These are phyloP conservation scores for Drosophila mayri DNA, from an alignment of 1,140 invertebrate genomes.

Conservation along the genomic window DNA sequence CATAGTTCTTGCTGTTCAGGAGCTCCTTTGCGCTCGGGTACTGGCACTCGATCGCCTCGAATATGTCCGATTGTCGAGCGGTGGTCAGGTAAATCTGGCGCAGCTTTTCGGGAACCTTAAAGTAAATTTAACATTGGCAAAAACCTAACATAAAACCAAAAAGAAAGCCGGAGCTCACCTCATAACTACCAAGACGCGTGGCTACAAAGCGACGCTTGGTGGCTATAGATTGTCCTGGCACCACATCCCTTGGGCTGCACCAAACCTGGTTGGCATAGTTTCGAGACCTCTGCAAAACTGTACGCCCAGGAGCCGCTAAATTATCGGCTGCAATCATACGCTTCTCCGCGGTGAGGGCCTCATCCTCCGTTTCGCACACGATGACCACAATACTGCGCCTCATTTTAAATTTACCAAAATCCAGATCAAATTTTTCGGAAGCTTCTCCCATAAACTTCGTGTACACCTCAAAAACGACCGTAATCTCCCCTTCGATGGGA, in stretches of 20 bases:
- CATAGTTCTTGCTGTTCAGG: conserved; percentile 87
- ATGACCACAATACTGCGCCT: conserved; percentile 34
- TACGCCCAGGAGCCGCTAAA: conserved; percentile 15
- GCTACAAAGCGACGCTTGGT: conserved; percentile 84
- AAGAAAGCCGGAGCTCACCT: conserved; percentile 70
- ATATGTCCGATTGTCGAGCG: conserved; percentile 77
- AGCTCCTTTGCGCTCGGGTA: conserved; percentile 85
- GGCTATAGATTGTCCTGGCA: conserved; percentile 87
- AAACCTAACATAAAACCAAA: background rate
- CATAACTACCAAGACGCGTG: conserved; percentile 85
- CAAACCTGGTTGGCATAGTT: conserved; percentile 76
- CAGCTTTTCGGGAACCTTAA: conserved; percentile 87
- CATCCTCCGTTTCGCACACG: conserved; percentile 24
- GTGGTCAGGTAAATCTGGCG: conserved; percentile 85
- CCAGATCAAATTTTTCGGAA: conserved; percentile 87
- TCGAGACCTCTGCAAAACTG: conserved; percentile 46
- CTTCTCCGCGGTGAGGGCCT: conserved; percentile 28
- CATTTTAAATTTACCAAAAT: conserved; percentile 86
- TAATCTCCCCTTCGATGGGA: background rate
- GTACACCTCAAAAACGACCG: conserved; percentile 45
- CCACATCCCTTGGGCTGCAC: conserved; percentile 57
- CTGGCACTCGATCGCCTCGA: conserved; percentile 76
- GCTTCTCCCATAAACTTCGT: conserved; percentile 87
- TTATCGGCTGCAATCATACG: conserved; percentile 37
- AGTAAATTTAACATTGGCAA: conserved; percentile 53